These are phyloP conservation scores for Spea multiplicata DNA, from an alignment of 2,113 vertebrate species.

Conservation along the genomic window DNA sequence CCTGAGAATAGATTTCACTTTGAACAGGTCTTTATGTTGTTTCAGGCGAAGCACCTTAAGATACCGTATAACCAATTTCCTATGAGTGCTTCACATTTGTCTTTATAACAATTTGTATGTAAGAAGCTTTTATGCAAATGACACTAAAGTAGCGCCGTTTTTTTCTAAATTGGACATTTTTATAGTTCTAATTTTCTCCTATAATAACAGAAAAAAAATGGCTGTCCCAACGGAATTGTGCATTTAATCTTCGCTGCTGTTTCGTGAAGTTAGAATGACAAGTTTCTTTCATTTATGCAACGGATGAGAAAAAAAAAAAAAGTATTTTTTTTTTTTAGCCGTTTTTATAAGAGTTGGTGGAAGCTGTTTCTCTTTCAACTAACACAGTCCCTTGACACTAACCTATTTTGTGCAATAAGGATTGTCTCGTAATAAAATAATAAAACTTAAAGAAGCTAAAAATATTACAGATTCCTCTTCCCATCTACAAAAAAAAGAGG, in stretches of 20 bases:
- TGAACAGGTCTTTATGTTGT: slow-evolving; percentile 77
- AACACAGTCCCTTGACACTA: slow-evolving; percentile 53
- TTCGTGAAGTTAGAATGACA: slow-evolving; percentile 94
- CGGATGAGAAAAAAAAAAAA: slow-evolving; percentile 76
- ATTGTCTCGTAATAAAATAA: slow-evolving; percentile 52
- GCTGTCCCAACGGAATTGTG: slow-evolving; percentile 84
- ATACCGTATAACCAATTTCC: slow-evolving; percentile 75
- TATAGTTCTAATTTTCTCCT: slow-evolving; percentile 91
- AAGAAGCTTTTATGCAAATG: slow-evolving; percentile 95
- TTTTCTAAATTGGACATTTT: slow-evolving; percentile 89
- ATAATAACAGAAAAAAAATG: slow-evolving; percentile 88
- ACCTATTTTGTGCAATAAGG: slow-evolving; percentile 52
- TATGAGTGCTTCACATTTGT: slow-evolving; percentile 85
- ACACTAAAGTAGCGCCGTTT: slow-evolving; percentile 82
- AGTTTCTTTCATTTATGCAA: slow-evolving; percentile 91
- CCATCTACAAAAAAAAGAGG: slow-evolving; percentile 45
- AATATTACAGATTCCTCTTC: slow-evolving; percentile 36
- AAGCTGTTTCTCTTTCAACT: slow-evolving; percentile 57
- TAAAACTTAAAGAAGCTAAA: slow-evolving; percentile 50
- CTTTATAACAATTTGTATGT: slow-evolving; percentile 93
- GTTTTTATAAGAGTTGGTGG: slow-evolving; percentile 56
- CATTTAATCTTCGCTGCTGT: slow-evolving; percentile 81
- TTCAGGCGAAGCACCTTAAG: slow-evolving; percentile 69
- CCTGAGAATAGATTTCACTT: slow-evolving; percentile 77
- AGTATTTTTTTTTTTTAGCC: slow-evolving; percentile 56